These are phyloP conservation scores for Coracopsis vasa DNA, from an alignment of 2,113 vertebrate species.

Conservation along the genomic window DNA sequence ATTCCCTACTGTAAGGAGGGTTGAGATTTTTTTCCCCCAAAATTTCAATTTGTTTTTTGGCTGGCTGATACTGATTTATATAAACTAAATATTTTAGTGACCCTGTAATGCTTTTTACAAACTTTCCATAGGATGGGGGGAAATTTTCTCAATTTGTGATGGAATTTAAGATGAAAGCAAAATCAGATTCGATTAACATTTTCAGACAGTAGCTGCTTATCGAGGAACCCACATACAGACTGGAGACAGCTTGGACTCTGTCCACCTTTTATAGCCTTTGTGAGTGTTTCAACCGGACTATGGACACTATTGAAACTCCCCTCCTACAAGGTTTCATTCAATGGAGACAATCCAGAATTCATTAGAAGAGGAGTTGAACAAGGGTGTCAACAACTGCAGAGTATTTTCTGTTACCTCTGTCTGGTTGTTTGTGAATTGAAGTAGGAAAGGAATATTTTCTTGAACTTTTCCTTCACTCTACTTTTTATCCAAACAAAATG, in stretches of 20 bases:
- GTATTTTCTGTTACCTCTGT: background rate
- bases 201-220: background rate
- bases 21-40: background rate
- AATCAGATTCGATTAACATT: background rate
- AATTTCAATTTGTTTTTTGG: background rate
- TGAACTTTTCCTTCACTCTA: background rate
- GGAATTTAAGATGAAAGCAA: background rate
- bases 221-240: background rate
- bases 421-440: background rate
- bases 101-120: background rate
- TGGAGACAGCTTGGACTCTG: background rate
- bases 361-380: background rate
- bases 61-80: fast-evolving
- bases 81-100: background rate
- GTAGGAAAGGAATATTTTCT: background rate
- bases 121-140: background rate
- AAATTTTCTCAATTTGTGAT: background rate
- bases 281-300: background rate
- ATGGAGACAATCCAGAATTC: background rate
- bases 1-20: background rate
- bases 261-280: background rate
- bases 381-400: fast-evolving
- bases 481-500: background rate
- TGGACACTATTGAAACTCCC: fast-evolving
- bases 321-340: background rate